Base-by-base conservation (phyloP, 23 tunicate species). In the Trididemnum nubilum region DNA sequence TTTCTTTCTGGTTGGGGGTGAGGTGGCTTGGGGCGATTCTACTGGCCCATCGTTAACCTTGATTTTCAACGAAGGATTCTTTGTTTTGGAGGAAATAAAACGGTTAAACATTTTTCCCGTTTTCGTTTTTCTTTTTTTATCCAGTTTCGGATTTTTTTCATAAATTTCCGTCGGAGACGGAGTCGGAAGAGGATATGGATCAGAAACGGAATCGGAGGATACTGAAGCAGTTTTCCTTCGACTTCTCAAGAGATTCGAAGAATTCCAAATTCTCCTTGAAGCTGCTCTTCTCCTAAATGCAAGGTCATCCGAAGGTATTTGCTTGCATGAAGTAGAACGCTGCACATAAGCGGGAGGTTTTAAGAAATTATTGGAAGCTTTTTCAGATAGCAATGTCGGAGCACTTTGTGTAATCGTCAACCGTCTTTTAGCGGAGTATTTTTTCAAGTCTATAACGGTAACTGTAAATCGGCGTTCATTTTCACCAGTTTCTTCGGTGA, bases 391-490 rank as follows among this genome's bases (percentile, higher is more conserved):
- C 37, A 31, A 31, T 12, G 38, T 30, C 5, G 74, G 38, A 15
- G 12, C 74, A n/a, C 74, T 67, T 3, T 67, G 74, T 7, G 38
- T 31, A 12, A 67, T n/a, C 4, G 22, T n/a, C 26, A 4, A 4
- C 7, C 18, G 19, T 30, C 33, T 67, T 24, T 67, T 67, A 33
- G 9, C 7, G 25, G 15, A 12, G 29, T 4, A n/a, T 38, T 67
- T 67, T 61, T 61, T 61, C 38, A 67, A 67, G 25, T 67, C 74
- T 4, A 67, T 33, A 4, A 77, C 81, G 2, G 81, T 51, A 18
- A 83, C 61, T 0, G 87, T 83, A 39, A 65, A 77, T 15, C 87
- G 81, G 23, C 87, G 80, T 22, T 15, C 23, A 4, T 28, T 19
- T 28, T 7, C 15, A 5, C 37, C 32, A 9, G 38, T 12, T 21